Evolutionary conservation across 2,797 vertebrate species (phyloP).

Genomic region (Hippoglossus hippoglossus): DNA sequence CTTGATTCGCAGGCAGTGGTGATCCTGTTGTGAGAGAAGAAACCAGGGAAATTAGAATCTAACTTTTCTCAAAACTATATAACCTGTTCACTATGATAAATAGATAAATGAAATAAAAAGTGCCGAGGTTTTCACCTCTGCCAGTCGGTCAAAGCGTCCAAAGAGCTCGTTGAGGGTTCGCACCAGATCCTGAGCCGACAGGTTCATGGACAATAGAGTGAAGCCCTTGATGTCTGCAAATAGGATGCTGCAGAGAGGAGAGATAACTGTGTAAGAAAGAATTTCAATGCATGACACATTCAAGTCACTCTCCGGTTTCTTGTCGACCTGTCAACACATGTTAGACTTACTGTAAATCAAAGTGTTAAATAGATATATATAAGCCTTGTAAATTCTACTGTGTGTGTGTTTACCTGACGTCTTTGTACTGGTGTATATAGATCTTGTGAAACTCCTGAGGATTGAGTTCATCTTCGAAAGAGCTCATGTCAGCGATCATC

Average conservation of each 20-base stretch:
- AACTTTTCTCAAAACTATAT: neutral
- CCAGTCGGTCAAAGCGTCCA: conserved; percentile 83
- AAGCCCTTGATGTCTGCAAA: conserved; percentile 88
- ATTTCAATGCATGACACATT: neutral
- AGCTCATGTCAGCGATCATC: conserved; percentile 86
- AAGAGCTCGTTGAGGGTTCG: conserved; percentile 85
- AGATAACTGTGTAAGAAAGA: neutral
- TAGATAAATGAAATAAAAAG: neutral
- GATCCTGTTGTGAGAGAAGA: conserved; percentile 84
- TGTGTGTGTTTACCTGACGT: conserved; percentile 80
- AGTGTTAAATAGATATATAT: neutral
- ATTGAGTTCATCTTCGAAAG: conserved; percentile 78
- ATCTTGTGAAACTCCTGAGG: conserved; percentile 86
- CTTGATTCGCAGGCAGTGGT: conserved; percentile 96
- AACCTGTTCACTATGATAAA: neutral
- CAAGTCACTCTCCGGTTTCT: neutral
- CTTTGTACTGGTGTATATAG: conserved; percentile 85
- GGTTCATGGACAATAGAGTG: conserved; percentile 83
- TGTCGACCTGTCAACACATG: neutral
- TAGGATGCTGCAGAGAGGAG: conserved; percentile 78
- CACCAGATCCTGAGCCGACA: conserved; percentile 84
- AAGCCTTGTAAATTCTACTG: neutral
- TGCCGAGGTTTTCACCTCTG: conserved; percentile 71
- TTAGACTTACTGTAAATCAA: neutral
- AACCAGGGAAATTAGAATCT: neutral